phyloP scores from a whole-genome alignment of 2,797 vertebrate species.

The Falco naumanni region DNA sequence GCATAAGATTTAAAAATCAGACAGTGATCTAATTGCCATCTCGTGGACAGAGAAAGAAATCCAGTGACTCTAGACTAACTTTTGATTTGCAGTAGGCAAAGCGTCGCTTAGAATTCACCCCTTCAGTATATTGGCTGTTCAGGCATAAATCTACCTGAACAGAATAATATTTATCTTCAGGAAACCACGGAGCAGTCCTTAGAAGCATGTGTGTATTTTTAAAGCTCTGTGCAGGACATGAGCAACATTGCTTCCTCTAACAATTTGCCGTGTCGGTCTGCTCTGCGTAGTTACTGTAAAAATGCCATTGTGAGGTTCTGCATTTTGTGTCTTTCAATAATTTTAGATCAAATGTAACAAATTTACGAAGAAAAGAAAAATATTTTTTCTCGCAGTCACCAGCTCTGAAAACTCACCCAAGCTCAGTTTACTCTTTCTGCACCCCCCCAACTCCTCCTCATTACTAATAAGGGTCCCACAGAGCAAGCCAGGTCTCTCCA shows the following conservation, averaged over 20 bases:
- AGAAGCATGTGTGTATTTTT: conserved; percentile 6
- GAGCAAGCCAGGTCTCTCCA: neutral
- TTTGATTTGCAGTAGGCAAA: neutral
- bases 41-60: neutral
- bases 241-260: conserved; percentile 24
- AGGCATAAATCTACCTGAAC: conserved; percentile 7
- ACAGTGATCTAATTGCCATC: neutral
- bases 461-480: neutral
- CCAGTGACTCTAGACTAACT: neutral
- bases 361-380: neutral
- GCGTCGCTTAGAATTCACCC: neutral
- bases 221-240: neutral
- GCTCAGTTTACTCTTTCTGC: neutral
- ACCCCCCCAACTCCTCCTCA: neutral
- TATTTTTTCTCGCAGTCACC: neutral
- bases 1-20: neutral
- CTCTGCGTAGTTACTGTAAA: conserved; percentile 1
- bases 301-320: neutral
- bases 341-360: neutral
- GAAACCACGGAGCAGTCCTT: neutral
- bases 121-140: neutral
- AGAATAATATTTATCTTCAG: conserved; percentile 53
- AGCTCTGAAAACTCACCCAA: neutral
- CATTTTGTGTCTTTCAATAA: neutral
- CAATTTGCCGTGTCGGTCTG: neutral